Percentiles rank a stretch among this genome's conserved stretches.
These are phyloP conservation scores for Dimorphilus gyrociliatus DNA, from an alignment of 2,888 invertebrate species.

Conservation along the genomic window DNA sequence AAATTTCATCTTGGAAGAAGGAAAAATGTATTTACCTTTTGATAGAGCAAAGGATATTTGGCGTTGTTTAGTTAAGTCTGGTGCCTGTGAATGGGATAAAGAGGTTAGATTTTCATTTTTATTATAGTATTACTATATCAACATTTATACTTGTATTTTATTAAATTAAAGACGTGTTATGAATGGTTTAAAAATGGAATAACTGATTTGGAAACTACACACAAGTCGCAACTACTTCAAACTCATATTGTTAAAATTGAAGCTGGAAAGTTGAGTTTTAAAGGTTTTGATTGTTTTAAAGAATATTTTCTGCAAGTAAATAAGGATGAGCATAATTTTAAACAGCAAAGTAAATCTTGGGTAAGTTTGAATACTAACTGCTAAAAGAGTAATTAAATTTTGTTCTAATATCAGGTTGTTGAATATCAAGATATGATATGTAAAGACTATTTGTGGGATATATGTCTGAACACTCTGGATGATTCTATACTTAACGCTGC, in stretches of 20 bases:
- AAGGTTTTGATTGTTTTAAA: conserved; percentile 39
- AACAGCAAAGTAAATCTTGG: conserved; percentile 9
- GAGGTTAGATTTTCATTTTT: conserved; percentile 30
- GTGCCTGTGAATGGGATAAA: conserved; percentile 38
- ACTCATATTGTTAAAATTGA: conserved; percentile 39
- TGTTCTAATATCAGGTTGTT: conserved; percentile 22
- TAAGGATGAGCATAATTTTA: conserved; percentile 32
- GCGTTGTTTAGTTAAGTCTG: conserved; percentile 36
- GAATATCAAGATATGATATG: conserved; percentile 39
- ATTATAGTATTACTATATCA: too few species aligned
- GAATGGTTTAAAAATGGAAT: conserved; percentile 40
- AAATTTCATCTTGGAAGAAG: conserved; percentile 40
- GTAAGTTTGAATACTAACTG: neutral
- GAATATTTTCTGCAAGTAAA: conserved; percentile 41
- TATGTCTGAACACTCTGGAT: conserved; percentile 37
- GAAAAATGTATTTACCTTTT: conserved; percentile 39
- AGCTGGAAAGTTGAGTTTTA: conserved; percentile 32
- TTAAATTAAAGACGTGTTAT: conserved; percentile 34
- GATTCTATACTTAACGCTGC: conserved; percentile 36
- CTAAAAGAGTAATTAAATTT: neutral
- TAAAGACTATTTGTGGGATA: conserved; percentile 40
- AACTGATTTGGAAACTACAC: conserved; percentile 38
- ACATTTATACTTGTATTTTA: too few species aligned
- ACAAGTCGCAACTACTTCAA: conserved; percentile 38
- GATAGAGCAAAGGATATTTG: conserved; percentile 39